Percentiles rank a stretch among this genome's conserved stretches.
Conservation (phyloP, 2,113 vertebrate species). For the Puntigrus tetrazona region DNA sequence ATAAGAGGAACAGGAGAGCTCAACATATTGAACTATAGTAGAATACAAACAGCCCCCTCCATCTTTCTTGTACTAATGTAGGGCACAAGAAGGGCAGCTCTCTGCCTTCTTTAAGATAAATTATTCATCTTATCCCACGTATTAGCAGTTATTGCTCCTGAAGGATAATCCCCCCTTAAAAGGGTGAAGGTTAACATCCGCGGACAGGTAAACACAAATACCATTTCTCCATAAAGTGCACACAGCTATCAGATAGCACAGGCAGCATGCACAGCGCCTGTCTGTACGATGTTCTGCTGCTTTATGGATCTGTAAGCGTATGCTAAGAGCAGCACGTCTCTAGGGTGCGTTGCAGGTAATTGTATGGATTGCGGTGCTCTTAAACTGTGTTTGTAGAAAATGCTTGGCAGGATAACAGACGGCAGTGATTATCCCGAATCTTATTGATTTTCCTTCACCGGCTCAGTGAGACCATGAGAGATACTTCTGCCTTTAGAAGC, state of each 20-base stretch:
- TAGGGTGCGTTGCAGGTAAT: constrained; percentile 45
- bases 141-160: constrained; percentile 40
- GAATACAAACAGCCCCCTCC: constrained; percentile 2
- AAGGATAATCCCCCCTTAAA: constrained; percentile 22
- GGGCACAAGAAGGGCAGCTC: constrained; percentile 13
- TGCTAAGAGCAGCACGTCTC: constrained; percentile 26
- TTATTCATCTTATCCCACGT: constrained; percentile 15
- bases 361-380: constrained; percentile 46
- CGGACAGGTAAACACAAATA: constrained; percentile 10
- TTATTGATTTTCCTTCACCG: constrained; percentile 50
- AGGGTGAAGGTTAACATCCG: constrained; percentile 28
- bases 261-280: not conserved
- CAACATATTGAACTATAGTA: not conserved
- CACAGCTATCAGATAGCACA: constrained; percentile 10
- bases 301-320: constrained; percentile 9
- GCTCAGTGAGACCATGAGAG: constrained; percentile 30
- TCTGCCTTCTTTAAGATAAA: constrained; percentile 29
- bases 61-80: constrained; percentile 13
- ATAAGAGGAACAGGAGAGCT: not conserved
- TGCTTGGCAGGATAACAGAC: constrained; percentile 37
- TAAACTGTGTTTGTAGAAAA: constrained; percentile 43
- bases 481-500: constrained; percentile 20
- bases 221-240: constrained; percentile 11
- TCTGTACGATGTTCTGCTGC: constrained; percentile 12
- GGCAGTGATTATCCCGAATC: constrained; percentile 41